Evolutionary conservation across 2,888 invertebrate species (phyloP), one percentile per base, ranked within the genome.

Genomic region (Pocota personata): DNA sequence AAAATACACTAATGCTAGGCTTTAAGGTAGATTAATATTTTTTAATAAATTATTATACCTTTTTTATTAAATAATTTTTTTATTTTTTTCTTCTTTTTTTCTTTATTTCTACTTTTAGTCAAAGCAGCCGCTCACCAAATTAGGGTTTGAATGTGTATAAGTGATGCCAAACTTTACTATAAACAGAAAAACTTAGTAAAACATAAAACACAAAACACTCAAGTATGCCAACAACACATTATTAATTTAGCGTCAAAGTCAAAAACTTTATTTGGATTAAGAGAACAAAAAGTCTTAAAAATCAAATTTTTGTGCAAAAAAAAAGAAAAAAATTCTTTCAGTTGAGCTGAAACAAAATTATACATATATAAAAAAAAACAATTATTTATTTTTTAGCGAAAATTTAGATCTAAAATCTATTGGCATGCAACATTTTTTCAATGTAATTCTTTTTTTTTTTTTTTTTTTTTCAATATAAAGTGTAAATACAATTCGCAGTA

Each of bases 71-170:
- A n/a, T n/a, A 19, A 40, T 27, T 60, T 12, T 6, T 48, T 64
- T 55, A 46, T 83, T 60, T 30, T 27, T 35, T 58, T 67, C 50
- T 75, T 88, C 79, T 73, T 73, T 52, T 87, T 87, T 89, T 75
- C 88, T 88, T 89, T 90, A 91, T 92, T 92, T 91, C 89, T 90
- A 91, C 80, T 95, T 94, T 12, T 94, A 97, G 97, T 96, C 96
- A 90, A 95, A 96, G 93, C 95, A 96, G 94, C 97, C 97, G 88
- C 94, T 97, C 92, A 97, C 95, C 90, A 95, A 95, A 92, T 95
- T 95, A 91, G 95, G 96, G 92, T 95, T 95, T 93, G 96, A 96
- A 91, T 96, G 95, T 93, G 96, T 96, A 94, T 96, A 76, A 64
- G 71, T 57, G 71, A 72, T 67, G 71, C 72, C 72, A 72, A 77